A percentile compares a stretch with the other conserved stretches of the same genome.
Conservation (phyloP, 1,140 invertebrate species). For the Frieseomelitta varia region DNA sequence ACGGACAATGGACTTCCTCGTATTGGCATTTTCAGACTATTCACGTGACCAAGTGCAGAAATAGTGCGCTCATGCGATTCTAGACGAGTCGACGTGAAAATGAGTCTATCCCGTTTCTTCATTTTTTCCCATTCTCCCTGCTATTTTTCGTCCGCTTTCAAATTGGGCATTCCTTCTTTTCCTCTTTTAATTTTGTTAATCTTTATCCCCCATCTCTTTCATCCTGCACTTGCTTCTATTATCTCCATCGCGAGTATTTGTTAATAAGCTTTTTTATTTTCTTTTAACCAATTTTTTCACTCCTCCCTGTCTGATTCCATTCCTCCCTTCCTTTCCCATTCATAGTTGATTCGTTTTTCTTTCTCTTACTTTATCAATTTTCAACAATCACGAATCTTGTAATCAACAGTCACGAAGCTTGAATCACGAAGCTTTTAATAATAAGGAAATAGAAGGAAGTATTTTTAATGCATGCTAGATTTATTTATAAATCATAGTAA, state of each 20-base stretch:
- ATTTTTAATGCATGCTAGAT: no score
- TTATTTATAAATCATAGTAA: no score
- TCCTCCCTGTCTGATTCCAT: no score
- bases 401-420: no score
- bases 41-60: conserved; percentile 33
- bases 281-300: no score
- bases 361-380: neutral
- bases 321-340: neutral
- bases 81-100: conserved; percentile 50
- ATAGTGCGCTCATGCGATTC: conserved; percentile 34
- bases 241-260: neutral
- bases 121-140: neutral
- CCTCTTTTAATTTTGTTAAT: neutral
- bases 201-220: neutral
- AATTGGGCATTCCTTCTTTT: neutral
- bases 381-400: no score
- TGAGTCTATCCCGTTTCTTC: conserved; percentile 31
- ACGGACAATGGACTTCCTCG: conserved; percentile 58
- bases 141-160: neutral
- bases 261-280: neutral
- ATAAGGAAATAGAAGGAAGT: no score
- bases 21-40: conserved; percentile 62
- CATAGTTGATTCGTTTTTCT: no score
- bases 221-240: neutral
- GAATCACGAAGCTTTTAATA: no score